Evolutionary conservation across 1,140 invertebrate genomes (phyloP), one percentile per base, ranked within the genome.

Genomic region (Camponotus vicinus): DNA sequence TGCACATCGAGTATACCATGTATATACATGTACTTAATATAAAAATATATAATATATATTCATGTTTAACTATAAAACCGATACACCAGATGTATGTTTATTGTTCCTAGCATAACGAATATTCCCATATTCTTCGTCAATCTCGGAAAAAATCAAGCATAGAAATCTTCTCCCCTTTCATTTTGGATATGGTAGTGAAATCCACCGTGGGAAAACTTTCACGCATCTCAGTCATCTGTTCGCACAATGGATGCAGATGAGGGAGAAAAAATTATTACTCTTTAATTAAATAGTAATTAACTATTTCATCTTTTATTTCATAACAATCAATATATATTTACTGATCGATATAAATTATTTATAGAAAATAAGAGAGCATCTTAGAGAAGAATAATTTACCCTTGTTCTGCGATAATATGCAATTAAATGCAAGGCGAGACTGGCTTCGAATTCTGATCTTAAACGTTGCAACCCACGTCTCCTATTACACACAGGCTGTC

Each of bases 131-230:
- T 37, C 61, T 75, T 42, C 40, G 49, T 21, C 40, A 34, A 69
- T 8, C 2, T 18, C 32, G 32, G 2, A 3, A 49, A 61, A 49
- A 61, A 83, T 45, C 69, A 40, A 73, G 11, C 40, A 55, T 59
- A 34, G 15, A 61, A 40, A n/a, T 59, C 40, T 73, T 73, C 5
- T 15, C 11, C 18, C 18, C 45, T 73, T 83, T 45, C 21, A 55
- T 61, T 59, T 45, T 11, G 15, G 8, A 13, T 9, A 11, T 9
- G 78, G 42, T 37, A 83, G 55, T 75, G 69, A 83, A 83, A 83
- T 82, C 77, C 27, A n/a, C 8, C 40, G 13, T 75, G 79, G 63
- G 69, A 83, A 71, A 71, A 82, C 69, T 83, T 73, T 75, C 79
- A 52, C 49, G 40, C 32, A 13, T 63, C 42, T 21, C 27, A 42